Evolutionary conservation across 1,140 invertebrate species (phyloP).

Genomic region (Lordiphosa clarofinis): DNA sequence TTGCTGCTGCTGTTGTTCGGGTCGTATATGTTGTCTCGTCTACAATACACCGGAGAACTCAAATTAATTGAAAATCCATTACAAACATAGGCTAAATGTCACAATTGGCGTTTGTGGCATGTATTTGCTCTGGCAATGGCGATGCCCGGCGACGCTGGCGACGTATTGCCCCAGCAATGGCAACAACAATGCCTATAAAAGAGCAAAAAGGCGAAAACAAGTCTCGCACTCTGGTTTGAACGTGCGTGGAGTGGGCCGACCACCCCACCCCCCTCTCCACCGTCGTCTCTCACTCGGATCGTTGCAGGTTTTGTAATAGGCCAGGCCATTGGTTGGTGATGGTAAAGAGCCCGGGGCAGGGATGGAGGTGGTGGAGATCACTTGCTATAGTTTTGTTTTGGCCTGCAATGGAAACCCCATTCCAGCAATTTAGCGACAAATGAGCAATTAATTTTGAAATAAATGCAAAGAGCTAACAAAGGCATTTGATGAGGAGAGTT

Average conservation of each 20-base stretch:
- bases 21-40: constrained; percentile 67
- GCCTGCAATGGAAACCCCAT: constrained; percentile 72
- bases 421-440: constrained; percentile 76
- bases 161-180: constrained; percentile 50
- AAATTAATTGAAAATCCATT: constrained; percentile 79
- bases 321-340: constrained; percentile 23
- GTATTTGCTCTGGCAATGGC: constrained; percentile 65
- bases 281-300: background rate
- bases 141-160: constrained; percentile 31
- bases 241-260: constrained; percentile 38
- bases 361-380: constrained; percentile 9
- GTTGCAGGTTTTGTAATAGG: constrained; percentile 65
- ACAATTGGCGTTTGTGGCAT: constrained; percentile 78
- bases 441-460: constrained; percentile 77
- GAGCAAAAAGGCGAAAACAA: constrained; percentile 73
- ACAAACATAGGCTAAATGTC: constrained; percentile 78
- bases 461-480: constrained; percentile 59
- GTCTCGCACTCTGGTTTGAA: constrained; percentile 69
- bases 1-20: constrained; percentile 32
- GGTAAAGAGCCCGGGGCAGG: background rate
- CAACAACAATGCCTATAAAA: constrained; percentile 68
- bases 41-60: constrained; percentile 78
- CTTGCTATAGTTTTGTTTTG: constrained; percentile 54
- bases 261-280: no score
- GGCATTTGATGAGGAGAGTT: constrained; percentile 6